These are phyloP conservation scores for Spongilla lacustris DNA, from an alignment of 37 sponge, comb jelly and placozoan genomes.

Conservation along the genomic window DNA sequence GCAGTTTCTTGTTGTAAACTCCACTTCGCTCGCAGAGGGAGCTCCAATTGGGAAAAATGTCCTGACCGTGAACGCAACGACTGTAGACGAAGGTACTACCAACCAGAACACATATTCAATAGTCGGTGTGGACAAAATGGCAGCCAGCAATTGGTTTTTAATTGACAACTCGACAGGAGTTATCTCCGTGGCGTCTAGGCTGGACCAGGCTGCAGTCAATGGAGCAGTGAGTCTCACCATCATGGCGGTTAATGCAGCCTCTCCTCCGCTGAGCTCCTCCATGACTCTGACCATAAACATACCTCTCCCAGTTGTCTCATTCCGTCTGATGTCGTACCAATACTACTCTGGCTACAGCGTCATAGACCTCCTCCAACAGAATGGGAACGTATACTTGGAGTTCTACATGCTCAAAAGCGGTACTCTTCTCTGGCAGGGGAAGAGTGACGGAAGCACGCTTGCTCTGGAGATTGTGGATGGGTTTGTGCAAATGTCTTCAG, in stretches of 20 bases:
- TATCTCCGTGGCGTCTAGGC: not conserved
- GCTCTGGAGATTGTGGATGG: constrained; percentile 19
- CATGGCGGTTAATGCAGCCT: constrained; percentile 34
- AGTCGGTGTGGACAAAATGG: constrained; percentile 12
- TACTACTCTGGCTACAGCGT: constrained; percentile 14
- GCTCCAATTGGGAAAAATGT: constrained; percentile 36
- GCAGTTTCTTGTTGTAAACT: not conserved
- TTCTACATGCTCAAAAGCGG: constrained; percentile 27
- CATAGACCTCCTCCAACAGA: not conserved
- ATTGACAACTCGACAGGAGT: constrained; percentile 37
- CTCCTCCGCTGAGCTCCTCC: not conserved
- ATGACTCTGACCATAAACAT: constrained; percentile 31
- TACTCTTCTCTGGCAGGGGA: constrained; percentile 34
- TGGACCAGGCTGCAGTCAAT: constrained; percentile 14
- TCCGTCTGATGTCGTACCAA: constrained; percentile 32
- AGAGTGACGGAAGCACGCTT: not conserved
- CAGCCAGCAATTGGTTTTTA: constrained; percentile 34
- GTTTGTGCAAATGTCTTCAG: not conserved
- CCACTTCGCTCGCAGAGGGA: constrained; percentile 25
- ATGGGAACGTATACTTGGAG: constrained; percentile 34
- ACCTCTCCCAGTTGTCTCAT: constrained; percentile 35
- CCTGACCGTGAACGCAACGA: constrained; percentile 35
- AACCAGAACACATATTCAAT: constrained; percentile 43
- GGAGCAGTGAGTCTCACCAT: constrained; percentile 33
- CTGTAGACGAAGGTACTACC: constrained; percentile 56